Evolutionary conservation across 2,888 invertebrate genomes (phyloP).

Genomic region (Cantharis rufa): DNA sequence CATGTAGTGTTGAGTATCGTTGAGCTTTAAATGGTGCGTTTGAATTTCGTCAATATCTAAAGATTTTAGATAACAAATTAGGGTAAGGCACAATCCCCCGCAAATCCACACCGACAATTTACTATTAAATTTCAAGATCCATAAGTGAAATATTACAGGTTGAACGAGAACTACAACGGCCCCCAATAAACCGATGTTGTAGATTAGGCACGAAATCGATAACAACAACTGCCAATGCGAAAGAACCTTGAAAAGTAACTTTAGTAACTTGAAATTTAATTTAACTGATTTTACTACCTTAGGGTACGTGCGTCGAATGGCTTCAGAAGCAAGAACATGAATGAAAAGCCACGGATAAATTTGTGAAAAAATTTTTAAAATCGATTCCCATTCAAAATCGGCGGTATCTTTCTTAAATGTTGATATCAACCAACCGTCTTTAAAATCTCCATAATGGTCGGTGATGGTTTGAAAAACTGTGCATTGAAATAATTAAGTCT

Average conservation of each 20-base stretch:
- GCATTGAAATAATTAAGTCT: background rate
- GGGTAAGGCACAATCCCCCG: constrained; percentile 57
- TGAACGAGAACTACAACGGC: constrained; percentile 50
- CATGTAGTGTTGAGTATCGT: constrained; percentile 57
- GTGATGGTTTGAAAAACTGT: constrained; percentile 54
- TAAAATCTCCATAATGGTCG: constrained; percentile 59
- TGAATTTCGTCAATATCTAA: constrained; percentile 33
- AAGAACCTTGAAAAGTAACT: constrained; percentile 50
- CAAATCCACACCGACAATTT: constrained; percentile 62
- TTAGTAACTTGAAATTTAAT: background rate
- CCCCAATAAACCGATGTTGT: constrained; percentile 31
- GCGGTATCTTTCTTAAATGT: constrained; percentile 65
- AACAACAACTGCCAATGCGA: constrained; percentile 63
- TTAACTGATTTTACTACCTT: constrained; percentile 27
- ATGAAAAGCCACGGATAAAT: constrained; percentile 62
- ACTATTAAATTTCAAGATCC: constrained; percentile 57
- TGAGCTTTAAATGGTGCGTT: constrained; percentile 44
- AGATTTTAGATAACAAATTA: constrained; percentile 59
- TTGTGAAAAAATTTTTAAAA: constrained; percentile 60
- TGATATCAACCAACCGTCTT: constrained; percentile 62
- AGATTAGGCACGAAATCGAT: constrained; percentile 57
- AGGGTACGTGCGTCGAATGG: constrained; percentile 50
- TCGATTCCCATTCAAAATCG: constrained; percentile 74
- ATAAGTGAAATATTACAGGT: constrained; percentile 60
- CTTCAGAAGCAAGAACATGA: constrained; percentile 62